phyloP scores from a whole-genome alignment of 2,888 invertebrate species.

The Digitonthophagus gazella region DNA sequence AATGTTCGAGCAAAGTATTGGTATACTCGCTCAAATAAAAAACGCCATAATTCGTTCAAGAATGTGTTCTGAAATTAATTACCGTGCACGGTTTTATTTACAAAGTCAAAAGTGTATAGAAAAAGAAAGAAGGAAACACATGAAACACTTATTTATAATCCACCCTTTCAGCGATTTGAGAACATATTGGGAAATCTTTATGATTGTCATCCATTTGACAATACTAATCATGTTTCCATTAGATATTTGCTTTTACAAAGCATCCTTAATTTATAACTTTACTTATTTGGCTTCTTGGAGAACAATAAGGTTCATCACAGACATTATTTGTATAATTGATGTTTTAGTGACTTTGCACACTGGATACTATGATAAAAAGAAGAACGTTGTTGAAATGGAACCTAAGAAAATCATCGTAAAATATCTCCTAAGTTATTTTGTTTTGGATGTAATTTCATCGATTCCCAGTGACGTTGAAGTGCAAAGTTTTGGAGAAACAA shows the following conservation, averaged over 20 bases:
- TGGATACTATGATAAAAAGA: slow-evolving; percentile 26
- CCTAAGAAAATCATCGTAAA: slow-evolving; percentile 22
- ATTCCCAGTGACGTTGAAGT: slow-evolving; percentile 22
- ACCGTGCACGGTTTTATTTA: slow-evolving; percentile 29
- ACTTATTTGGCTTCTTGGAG: slow-evolving; percentile 18
- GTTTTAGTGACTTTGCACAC: slow-evolving; percentile 24
- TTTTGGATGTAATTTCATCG: slow-evolving; percentile 26
- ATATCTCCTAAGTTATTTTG: slow-evolving; percentile 24
- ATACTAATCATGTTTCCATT: slow-evolving; percentile 25
- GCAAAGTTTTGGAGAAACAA: background rate
- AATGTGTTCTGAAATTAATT: slow-evolving; percentile 31
- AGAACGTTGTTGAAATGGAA: slow-evolving; percentile 21
- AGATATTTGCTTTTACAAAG: slow-evolving; percentile 21
- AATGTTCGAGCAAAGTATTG: slow-evolving; percentile 24
- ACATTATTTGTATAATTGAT: slow-evolving; percentile 26
- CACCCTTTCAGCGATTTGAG: slow-evolving; percentile 35
- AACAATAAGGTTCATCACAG: slow-evolving; percentile 15
- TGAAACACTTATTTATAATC: slow-evolving; percentile 28
- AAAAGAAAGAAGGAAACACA: slow-evolving; percentile 29
- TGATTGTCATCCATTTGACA: slow-evolving; percentile 19
- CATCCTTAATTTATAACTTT: slow-evolving; percentile 16
- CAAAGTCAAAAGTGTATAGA: slow-evolving; percentile 34
- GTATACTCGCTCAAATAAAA: slow-evolving; percentile 24
- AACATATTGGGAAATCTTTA: slow-evolving; percentile 30
- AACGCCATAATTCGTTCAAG: slow-evolving; percentile 21